Percentiles rank a stretch among this genome's conserved stretches.
These are phyloP conservation scores for Rhamphomyia laevipes DNA, from an alignment of 2,888 invertebrate genomes.

Conservation along the genomic window DNA sequence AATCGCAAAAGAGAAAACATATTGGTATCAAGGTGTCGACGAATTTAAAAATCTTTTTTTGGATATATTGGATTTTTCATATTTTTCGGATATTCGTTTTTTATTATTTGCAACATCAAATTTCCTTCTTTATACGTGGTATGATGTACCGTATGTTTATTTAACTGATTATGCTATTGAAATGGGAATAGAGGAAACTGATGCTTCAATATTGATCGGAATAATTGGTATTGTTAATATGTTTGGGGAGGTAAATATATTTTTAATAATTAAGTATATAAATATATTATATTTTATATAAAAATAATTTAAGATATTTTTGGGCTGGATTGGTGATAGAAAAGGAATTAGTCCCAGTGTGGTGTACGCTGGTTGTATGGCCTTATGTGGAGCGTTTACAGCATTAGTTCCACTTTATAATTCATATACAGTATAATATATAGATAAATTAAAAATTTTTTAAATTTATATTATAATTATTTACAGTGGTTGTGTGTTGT, in stretches of 20 bases:
- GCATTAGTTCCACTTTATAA: constrained; percentile 51
- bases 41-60: constrained; percentile 65
- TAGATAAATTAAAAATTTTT: constrained; percentile 23
- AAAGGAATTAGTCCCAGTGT: constrained; percentile 62
- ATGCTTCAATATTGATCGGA: constrained; percentile 71
- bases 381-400: constrained; percentile 55
- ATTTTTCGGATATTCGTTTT: constrained; percentile 62
- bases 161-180: constrained; percentile 67
- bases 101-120: constrained; percentile 75
- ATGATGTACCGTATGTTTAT: constrained; percentile 88
- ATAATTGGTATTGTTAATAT: constrained; percentile 81
- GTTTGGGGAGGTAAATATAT: constrained; percentile 62
- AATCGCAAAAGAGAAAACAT: constrained; percentile 59
- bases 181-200: constrained; percentile 58
- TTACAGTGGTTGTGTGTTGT: constrained; percentile 44
- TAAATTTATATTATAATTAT: not conserved
- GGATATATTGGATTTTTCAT: constrained; percentile 71
- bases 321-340: constrained; percentile 82
- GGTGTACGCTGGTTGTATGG: constrained; percentile 74
- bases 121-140: constrained; percentile 83
- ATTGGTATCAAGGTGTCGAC: constrained; percentile 61
- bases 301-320: constrained; percentile 47
- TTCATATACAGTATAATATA: constrained; percentile 13
- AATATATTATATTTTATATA: not conserved
- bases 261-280: constrained; percentile 1